phyloP scores from a whole-genome alignment of 2,888 invertebrate genomes.

The Cheilosia grossa region DNA sequence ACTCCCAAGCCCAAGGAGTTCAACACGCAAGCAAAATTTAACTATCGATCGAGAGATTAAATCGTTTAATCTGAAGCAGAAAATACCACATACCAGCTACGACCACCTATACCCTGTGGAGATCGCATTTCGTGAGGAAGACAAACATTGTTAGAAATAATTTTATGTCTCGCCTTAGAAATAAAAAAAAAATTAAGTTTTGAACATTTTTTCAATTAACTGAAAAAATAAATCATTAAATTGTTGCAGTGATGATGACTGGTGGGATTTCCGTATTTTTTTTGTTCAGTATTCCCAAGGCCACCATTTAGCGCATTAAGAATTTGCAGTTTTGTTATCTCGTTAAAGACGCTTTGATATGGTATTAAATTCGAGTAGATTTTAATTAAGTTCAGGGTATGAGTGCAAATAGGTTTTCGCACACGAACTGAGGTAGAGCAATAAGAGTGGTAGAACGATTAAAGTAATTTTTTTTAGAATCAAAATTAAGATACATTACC shows the following conservation, averaged over 20 bases:
- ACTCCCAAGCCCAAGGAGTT: constrained; percentile 23
- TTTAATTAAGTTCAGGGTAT: constrained; percentile 43
- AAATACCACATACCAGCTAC: constrained; percentile 11
- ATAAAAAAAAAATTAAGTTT: neutral
- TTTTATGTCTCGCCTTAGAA: neutral
- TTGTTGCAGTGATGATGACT: constrained; percentile 35
- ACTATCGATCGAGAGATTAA: constrained; percentile 16
- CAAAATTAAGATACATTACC: no score
- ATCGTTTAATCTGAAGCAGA: constrained; percentile 56
- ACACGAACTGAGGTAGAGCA: no score
- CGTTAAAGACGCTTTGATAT: constrained; percentile 42
- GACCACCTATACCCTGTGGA: neutral
- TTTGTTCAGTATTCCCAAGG: constrained; percentile 23
- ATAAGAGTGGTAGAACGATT: no score
- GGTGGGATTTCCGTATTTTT: constrained; percentile 35
- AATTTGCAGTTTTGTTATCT: constrained; percentile 43
- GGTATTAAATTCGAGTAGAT: constrained; percentile 25
- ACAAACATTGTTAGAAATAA: constrained; percentile 43
- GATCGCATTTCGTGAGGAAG: constrained; percentile 2
- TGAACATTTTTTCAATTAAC: constrained; percentile 32
- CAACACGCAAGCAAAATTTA: constrained; percentile 21
- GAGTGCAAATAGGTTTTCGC: no score
- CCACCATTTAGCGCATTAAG: constrained; percentile 25
- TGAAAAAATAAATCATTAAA: constrained; percentile 44
- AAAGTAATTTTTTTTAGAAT: no score